These are phyloP conservation scores for Neodiprion virginianus DNA, from an alignment of 1,140 invertebrate genomes.

Conservation along the genomic window DNA sequence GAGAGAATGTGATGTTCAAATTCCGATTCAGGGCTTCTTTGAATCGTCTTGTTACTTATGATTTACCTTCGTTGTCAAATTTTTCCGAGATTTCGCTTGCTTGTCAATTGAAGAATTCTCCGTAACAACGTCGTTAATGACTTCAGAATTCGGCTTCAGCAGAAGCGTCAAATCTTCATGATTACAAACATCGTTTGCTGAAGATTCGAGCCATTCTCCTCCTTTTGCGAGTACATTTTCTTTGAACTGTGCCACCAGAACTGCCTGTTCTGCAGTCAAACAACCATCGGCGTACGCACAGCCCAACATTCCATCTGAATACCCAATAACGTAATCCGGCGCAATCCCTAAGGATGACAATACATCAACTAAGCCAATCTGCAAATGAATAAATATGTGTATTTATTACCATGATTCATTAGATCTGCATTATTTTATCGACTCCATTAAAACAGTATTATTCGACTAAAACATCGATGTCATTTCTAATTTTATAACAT, in stretches of 20 bases:
- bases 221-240: slow-evolving; percentile 84
- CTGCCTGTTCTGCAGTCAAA: slow-evolving; percentile 80
- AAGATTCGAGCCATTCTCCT: slow-evolving; percentile 77
- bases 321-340: slow-evolving; percentile 80
- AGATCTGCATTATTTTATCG: too few relatives aligned
- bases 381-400: slow-evolving; percentile 13
- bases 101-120: slow-evolving; percentile 78
- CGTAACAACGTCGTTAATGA: slow-evolving; percentile 75
- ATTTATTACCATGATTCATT: neutral
- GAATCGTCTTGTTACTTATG: neutral
- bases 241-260: slow-evolving; percentile 82
- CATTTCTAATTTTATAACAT: neutral
- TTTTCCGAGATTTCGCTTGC: slow-evolving; percentile 61
- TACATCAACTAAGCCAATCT: slow-evolving; percentile 80
- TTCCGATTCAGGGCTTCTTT: neutral
- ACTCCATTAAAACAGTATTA: too few relatives aligned
- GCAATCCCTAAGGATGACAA: slow-evolving; percentile 69
- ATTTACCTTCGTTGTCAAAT: slow-evolving; percentile 57
- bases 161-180: slow-evolving; percentile 63
- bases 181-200: slow-evolving; percentile 81
- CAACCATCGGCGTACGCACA: slow-evolving; percentile 86
- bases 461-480: too few relatives aligned
- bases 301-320: slow-evolving; percentile 81
- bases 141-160: slow-evolving; percentile 65
- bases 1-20: neutral